Percentiles rank a stretch among this genome's conserved stretches.
These are phyloP conservation scores for Pyrocephalus nanus DNA, from an alignment of 2,797 vertebrate genomes.

Conservation along the genomic window DNA sequence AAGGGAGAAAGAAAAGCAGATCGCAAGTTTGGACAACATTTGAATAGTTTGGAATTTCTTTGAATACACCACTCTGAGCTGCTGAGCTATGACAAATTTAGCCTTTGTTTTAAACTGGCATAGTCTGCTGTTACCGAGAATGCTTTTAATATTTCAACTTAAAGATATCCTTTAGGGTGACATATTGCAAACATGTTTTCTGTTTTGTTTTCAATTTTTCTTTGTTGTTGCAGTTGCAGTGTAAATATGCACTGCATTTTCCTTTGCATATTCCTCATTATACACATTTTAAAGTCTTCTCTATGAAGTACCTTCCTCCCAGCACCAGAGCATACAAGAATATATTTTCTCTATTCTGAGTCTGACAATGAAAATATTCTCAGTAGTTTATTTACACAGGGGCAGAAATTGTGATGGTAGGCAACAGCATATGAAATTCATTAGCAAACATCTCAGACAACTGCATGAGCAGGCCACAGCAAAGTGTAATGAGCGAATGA, in stretches of 20 bases:
- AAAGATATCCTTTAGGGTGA: slow-evolving; percentile 19
- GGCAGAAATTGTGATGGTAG: neutral
- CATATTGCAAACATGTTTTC: slow-evolving; percentile 29
- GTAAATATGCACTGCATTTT: slow-evolving; percentile 18
- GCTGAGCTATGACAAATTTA: slow-evolving; percentile 48
- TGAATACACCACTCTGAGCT: neutral
- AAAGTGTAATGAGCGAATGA: neutral
- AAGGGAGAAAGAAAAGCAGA: neutral
- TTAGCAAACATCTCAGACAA: neutral
- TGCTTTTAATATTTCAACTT: slow-evolving; percentile 13
- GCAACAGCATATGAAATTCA: neutral
- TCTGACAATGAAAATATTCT: neutral
- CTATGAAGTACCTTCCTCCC: neutral
- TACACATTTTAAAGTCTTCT: neutral
- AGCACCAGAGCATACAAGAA: neutral
- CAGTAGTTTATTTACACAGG: neutral
- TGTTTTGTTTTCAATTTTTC: slow-evolving; percentile 63
- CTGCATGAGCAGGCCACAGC: neutral
- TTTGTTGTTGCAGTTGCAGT: slow-evolving; percentile 52
- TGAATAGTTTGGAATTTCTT: neutral
- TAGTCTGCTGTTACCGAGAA: slow-evolving; percentile 37
- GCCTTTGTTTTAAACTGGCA: slow-evolving; percentile 40
- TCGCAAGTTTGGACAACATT: slow-evolving; percentile 20
- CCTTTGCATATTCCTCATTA: neutral
- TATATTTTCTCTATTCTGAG: neutral